These are phyloP conservation scores for Erinaceus europaeus DNA, from an alignment of 2,113 vertebrate species.

Conservation along the genomic window DNA sequence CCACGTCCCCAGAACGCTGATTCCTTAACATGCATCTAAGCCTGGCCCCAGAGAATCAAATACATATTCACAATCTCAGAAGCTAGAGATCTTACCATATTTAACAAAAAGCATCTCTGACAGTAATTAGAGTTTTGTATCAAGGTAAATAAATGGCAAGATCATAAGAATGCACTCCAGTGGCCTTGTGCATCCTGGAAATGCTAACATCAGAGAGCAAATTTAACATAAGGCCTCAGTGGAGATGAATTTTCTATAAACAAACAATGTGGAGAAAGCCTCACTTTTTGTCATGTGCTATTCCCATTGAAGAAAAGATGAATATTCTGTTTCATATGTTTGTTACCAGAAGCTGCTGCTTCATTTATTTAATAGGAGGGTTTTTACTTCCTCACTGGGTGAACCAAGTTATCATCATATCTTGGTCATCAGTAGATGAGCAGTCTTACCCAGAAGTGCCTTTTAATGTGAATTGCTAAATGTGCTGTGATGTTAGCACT, in stretches of 20 bases:
- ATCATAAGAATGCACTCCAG: conserved; percentile 84
- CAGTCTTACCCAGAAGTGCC: conserved; percentile 37
- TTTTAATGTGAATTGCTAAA: conserved; percentile 62
- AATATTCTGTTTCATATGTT: conserved; percentile 86
- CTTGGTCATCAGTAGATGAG: conserved; percentile 38
- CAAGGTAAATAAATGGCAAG: conserved; percentile 86
- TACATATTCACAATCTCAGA: conserved; percentile 79
- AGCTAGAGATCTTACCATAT: conserved; percentile 79
- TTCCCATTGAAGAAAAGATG: conserved; percentile 84
- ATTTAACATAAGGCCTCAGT: conserved; percentile 83
- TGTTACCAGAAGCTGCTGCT: conserved; percentile 75
- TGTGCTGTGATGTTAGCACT: conserved; percentile 21
- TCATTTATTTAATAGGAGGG: conserved; percentile 80
- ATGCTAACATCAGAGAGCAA: conserved; percentile 84
- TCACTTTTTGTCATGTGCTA: conserved; percentile 83
- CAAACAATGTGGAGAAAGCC: conserved; percentile 82
- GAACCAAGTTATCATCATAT: conserved; percentile 26
- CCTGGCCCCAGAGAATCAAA: conserved; percentile 80
- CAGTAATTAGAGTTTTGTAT: conserved; percentile 84
- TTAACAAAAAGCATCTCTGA: conserved; percentile 84
- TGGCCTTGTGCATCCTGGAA: conserved; percentile 80
- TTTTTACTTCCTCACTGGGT: conserved; percentile 45
- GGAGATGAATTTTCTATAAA: conserved; percentile 84
- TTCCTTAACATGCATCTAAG: conserved; percentile 70
- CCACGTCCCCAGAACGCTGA: conserved; percentile 71